Evolutionary conservation across 2,888 invertebrate genomes (phyloP).

Genomic region (Pharmacophagus antenor): DNA sequence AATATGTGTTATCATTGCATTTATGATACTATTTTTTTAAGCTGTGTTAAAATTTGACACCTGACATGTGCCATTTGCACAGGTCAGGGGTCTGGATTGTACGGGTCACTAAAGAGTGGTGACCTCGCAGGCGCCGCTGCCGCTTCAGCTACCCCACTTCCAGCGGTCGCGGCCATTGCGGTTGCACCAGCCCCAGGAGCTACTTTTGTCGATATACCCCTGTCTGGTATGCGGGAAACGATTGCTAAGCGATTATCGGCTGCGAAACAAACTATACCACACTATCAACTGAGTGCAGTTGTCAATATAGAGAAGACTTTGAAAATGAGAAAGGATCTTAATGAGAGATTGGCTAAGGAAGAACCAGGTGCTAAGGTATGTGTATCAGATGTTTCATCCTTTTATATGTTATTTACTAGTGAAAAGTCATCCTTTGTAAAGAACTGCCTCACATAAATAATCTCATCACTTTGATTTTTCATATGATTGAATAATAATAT

Average conservation of each 20-base stretch:
- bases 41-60: constrained; percentile 15
- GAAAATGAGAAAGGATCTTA: constrained; percentile 87
- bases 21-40: background rate
- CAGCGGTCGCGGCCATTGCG: constrained; percentile 38
- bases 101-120: constrained; percentile 90
- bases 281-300: constrained; percentile 96
- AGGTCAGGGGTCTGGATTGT: constrained; percentile 89
- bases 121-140: constrained; percentile 82
- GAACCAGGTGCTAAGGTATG: constrained; percentile 82
- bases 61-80: constrained; percentile 41
- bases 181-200: constrained; percentile 67
- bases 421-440: too few relatives aligned
- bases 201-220: constrained; percentile 87
- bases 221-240: constrained; percentile 90
- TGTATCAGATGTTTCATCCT: background rate
- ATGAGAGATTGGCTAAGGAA: constrained; percentile 89
- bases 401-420: background rate
- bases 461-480: too few relatives aligned
- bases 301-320: constrained; percentile 91
- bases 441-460: too few relatives aligned
- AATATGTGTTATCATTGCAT: too few relatives aligned
- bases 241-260: constrained; percentile 94
- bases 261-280: constrained; percentile 97
- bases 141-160: constrained; percentile 43
- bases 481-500: too few relatives aligned